Evolutionary conservation across 1,140 invertebrate genomes (phyloP).

Genomic region (Berghia stephanieae): DNA sequence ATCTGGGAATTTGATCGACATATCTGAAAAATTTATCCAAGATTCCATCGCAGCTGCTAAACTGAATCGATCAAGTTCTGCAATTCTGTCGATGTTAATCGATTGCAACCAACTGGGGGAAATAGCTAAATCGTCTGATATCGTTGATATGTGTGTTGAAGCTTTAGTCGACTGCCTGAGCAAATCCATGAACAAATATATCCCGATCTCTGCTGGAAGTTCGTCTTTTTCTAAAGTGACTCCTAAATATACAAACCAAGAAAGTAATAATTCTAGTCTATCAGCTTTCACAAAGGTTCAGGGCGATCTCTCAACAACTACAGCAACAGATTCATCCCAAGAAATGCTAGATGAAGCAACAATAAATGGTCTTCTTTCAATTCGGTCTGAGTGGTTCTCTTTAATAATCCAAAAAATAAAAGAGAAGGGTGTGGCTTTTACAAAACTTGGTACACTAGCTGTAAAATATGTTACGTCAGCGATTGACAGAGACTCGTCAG

Average conservation of each 20-base stretch:
- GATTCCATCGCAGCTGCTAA: conserved; percentile 59
- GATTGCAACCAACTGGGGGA: conserved; percentile 49
- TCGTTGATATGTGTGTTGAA: conserved; percentile 51
- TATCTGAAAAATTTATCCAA: conserved; percentile 56
- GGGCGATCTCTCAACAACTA: neutral
- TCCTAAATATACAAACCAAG: neutral
- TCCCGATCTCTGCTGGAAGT: neutral
- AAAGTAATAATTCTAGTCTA: neutral
- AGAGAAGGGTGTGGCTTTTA: conserved; percentile 45
- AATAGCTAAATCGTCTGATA: conserved; percentile 52
- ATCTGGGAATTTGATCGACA: conserved; percentile 55
- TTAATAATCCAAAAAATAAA: conserved; percentile 46
- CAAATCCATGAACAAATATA: conserved; percentile 50
- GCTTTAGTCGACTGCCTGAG: conserved; percentile 61
- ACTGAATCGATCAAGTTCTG: conserved; percentile 48
- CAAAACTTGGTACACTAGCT: conserved; percentile 46
- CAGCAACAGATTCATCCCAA: too few relatives aligned
- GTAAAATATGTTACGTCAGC: conserved; percentile 45
- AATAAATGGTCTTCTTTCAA: conserved; percentile 38
- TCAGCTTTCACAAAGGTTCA: conserved; percentile 18
- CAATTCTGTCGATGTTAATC: conserved; percentile 48
- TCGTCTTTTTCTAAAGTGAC: neutral
- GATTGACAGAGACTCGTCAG: conserved; percentile 39
- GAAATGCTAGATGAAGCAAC: conserved; percentile 35
- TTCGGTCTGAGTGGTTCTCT: conserved; percentile 56